These are phyloP conservation scores for Erpobdella octoculata DNA, from an alignment of 2,888 invertebrate genomes.

Conservation along the genomic window DNA sequence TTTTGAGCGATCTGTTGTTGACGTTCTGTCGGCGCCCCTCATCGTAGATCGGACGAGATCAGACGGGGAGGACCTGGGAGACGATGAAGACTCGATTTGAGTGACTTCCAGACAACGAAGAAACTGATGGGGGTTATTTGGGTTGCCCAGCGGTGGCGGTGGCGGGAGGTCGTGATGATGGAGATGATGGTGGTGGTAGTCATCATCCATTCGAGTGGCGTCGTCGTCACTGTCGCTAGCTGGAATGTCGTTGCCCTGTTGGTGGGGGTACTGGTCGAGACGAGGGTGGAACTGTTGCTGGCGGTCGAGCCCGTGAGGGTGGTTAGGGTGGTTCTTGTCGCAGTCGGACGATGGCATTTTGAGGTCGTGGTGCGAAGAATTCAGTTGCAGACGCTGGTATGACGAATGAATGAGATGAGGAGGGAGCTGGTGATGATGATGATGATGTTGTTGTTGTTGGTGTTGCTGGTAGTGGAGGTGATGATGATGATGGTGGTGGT, in stretches of 20 bases:
- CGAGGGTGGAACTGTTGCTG: not conserved
- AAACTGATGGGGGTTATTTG: too few relatives aligned
- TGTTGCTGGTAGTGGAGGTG: not conserved
- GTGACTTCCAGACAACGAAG: too few relatives aligned
- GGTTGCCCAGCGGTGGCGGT: not conserved
- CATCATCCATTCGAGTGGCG: not conserved
- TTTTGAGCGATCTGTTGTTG: not conserved
- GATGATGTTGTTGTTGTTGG: conserved; percentile 9
- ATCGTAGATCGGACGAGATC: not conserved
- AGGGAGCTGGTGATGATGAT: not conserved
- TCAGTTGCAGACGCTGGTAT: too few relatives aligned
- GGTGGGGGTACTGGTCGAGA: too few relatives aligned
- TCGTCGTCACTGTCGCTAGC: not conserved
- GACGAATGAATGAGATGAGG: too few relatives aligned
- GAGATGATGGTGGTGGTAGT: not conserved
- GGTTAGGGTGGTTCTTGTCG: not conserved
- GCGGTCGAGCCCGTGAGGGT: not conserved
- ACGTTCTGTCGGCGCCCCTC: not conserved
- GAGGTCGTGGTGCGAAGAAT: too few relatives aligned
- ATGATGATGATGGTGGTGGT: not conserved
- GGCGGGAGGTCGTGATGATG: not conserved
- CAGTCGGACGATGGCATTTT: not conserved
- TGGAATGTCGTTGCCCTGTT: too few relatives aligned
- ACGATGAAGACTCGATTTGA: too few relatives aligned
- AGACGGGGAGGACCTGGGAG: not conserved